Evolutionary conservation across 2,888 invertebrate species (phyloP).

Genomic region (Tryphoninae sp.): DNA sequence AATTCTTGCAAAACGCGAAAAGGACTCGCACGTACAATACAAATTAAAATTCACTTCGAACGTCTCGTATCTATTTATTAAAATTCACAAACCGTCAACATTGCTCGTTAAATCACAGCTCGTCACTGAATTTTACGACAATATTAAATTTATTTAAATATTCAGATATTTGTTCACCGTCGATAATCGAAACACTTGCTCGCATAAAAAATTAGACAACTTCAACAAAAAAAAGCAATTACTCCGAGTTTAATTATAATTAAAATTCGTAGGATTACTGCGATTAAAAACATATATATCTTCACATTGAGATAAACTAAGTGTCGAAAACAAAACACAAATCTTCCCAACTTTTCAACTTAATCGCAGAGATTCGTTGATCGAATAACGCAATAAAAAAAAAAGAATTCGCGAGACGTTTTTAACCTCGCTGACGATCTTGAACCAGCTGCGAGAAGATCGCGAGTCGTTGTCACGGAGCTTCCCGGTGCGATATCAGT

Average conservation of each 20-base stretch:
- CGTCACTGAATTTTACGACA: too few relatives aligned
- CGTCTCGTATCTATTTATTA: too few relatives aligned
- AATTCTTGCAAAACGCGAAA: too few relatives aligned
- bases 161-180: too few relatives aligned
- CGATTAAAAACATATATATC: constrained; percentile 12
- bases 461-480: background rate
- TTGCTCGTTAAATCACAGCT: too few relatives aligned
- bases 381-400: background rate
- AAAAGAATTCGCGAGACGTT: background rate
- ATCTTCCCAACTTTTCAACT: constrained; percentile 2
- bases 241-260: background rate
- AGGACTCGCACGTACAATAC: too few relatives aligned
- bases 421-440: constrained; percentile 6
- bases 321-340: background rate
- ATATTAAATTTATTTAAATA: too few relatives aligned
- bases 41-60: too few relatives aligned
- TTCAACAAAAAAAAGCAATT: background rate
- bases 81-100: too few relatives aligned
- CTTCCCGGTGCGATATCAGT: constrained; percentile 2
- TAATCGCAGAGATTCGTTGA: background rate
- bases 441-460: background rate
- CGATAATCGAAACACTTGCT: too few relatives aligned
- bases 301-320: constrained; percentile 24
- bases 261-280: background rate
- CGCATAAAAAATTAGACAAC: background rate